Conservation (phyloP, 2,113 vertebrate genomes). For the Centrocercus urophasianus region DNA sequence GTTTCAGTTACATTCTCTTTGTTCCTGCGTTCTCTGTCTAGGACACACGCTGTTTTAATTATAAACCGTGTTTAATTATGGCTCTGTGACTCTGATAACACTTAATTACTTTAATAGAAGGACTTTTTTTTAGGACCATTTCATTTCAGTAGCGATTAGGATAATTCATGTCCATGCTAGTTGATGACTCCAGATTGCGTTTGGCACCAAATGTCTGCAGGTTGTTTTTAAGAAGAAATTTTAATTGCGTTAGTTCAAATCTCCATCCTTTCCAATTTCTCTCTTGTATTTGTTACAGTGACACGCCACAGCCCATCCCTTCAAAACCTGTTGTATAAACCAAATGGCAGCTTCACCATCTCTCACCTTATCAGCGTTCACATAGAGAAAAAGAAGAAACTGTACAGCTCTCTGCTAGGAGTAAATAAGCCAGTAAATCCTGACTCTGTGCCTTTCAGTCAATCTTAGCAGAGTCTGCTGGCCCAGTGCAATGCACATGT, state of each 20-base stretch:
- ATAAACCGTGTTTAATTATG: conserved; percentile 36
- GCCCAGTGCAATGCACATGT: neutral
- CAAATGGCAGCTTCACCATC: neutral
- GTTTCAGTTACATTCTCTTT: neutral
- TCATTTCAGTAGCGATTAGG: conserved; percentile 21
- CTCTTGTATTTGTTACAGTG: neutral
- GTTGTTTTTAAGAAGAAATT: conserved; percentile 30
- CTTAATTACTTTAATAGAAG: conserved; percentile 58
- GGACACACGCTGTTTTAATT: conserved; percentile 60
- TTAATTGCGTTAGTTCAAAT: conserved; percentile 38
- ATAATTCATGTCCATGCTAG: conserved; percentile 54
- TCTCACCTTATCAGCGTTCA: conserved; percentile 2
- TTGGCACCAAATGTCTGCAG: conserved; percentile 40
- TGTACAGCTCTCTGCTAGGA: neutral
- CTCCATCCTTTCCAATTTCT: conserved; percentile 41
- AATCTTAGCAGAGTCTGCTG: neutral
- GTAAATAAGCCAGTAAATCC: neutral
- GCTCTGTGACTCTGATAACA: conserved; percentile 48
- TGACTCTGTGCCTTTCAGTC: neutral
- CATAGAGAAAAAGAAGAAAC: neutral
- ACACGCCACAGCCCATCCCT: conserved; percentile 18
- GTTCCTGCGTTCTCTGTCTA: conserved; percentile 30
- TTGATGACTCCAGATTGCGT: conserved; percentile 11
- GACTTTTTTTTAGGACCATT: neutral
- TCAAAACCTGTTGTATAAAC: neutral